These are phyloP conservation scores for Platysteira castanea DNA, from an alignment of 2,113 vertebrate genomes.

Conservation along the genomic window DNA sequence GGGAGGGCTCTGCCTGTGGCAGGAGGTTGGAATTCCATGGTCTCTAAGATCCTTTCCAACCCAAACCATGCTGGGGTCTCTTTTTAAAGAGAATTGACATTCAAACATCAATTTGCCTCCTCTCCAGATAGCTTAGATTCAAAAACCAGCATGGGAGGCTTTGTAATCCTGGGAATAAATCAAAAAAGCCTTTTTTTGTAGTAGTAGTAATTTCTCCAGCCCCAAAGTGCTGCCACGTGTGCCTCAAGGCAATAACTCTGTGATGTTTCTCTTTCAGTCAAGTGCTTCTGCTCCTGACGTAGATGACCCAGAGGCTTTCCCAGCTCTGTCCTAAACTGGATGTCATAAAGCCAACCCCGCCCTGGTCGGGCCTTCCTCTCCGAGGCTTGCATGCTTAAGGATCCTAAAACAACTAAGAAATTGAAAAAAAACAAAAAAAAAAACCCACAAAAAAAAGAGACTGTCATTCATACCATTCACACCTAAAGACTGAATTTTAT, in stretches of 20 bases:
- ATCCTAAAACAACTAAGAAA: constrained; percentile 91
- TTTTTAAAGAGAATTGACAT: not conserved
- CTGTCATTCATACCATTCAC: constrained; percentile 94
- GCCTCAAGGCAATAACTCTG: not conserved
- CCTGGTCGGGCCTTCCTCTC: constrained; percentile 85
- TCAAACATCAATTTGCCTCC: not conserved
- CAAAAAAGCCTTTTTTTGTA: accelerated
- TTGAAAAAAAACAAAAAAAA: constrained; percentile 50
- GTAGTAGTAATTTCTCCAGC: accelerated
- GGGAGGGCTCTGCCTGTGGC: not conserved
- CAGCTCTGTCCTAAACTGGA: constrained; percentile 90
- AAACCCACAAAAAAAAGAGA: constrained; percentile 70
- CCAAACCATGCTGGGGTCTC: not conserved
- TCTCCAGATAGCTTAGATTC: not conserved
- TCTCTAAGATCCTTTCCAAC: not conserved
- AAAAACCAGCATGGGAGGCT: accelerated
- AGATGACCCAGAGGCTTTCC: constrained; percentile 98
- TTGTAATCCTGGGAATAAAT: not conserved
- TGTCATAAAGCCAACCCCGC: constrained; percentile 81
- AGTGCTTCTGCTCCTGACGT: constrained; percentile 95
- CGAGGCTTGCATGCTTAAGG: constrained; percentile 99
- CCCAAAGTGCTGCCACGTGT: not conserved
- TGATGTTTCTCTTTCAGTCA: constrained; percentile 76
- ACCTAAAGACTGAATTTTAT: constrained; percentile 95
- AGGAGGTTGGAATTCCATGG: not conserved